Evolutionary conservation across 1,140 invertebrate genomes (phyloP).

Genomic region (Megalopta genalis): DNA sequence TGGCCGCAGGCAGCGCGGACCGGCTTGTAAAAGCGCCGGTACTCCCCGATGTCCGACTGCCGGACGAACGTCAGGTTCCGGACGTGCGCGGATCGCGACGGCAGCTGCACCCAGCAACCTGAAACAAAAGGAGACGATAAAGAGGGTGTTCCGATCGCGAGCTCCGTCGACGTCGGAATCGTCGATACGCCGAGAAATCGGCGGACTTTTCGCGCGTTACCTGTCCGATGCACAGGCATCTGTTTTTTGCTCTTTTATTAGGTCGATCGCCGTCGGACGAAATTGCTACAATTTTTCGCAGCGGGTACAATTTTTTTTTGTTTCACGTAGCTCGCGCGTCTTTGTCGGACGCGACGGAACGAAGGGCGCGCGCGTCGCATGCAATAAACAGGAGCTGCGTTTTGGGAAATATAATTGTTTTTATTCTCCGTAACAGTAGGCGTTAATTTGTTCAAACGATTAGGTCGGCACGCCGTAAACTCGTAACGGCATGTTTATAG

Average conservation of each 20-base stretch:
- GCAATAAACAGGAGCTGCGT: neutral
- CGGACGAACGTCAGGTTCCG: neutral
- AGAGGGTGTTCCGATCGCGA: conserved; percentile 38
- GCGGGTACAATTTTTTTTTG: too few species aligned
- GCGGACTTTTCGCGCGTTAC: neutral
- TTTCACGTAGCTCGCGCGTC: neutral
- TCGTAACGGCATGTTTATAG: too few species aligned
- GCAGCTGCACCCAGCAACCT: conserved; percentile 66
- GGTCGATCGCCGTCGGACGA: neutral
- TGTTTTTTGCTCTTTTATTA: too few species aligned
- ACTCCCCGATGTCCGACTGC: neutral
- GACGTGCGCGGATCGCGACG: neutral
- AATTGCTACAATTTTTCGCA: neutral
- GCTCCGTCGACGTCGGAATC: neutral
- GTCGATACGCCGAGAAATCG: neutral
- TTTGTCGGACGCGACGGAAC: neutral
- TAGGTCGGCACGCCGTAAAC: too few species aligned
- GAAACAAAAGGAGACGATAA: conserved; percentile 68
- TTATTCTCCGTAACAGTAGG: neutral
- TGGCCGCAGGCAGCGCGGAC: conserved; percentile 63
- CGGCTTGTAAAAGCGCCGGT: conserved; percentile 50
- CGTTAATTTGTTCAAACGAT: too few species aligned
- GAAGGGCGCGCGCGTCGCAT: neutral
- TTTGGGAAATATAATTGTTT: conserved; percentile 1
- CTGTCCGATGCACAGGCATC: too few species aligned